Percentiles rank a stretch among this genome's conserved stretches.
Evolutionary conservation across 2,797 vertebrate genomes (phyloP).

Genomic region (Neopelma chrysocephalum): DNA sequence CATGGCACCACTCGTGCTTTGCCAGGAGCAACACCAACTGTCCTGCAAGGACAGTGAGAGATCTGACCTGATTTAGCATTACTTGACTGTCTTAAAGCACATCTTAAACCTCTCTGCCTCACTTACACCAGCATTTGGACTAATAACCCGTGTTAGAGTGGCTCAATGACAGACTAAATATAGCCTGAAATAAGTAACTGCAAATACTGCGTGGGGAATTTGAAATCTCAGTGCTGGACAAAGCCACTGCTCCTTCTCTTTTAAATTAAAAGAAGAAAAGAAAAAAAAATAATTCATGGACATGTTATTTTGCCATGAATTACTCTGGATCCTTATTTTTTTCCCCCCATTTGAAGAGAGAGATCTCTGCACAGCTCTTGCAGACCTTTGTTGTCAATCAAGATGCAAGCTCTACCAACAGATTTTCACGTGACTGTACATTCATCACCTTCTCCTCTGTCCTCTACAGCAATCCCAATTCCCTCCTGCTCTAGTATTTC

Average conservation of each 20-base stretch:
- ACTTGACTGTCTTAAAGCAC: background rate
- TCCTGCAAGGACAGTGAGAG: background rate
- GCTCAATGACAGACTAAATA: background rate
- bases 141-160: background rate
- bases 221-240: background rate
- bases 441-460: background rate
- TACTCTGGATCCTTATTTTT: background rate
- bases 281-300: background rate
- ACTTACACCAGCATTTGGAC: background rate
- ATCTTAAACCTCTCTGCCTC: background rate
- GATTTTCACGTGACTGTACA: rapidly evolving
- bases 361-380: background rate
- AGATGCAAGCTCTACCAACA: background rate
- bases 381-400: background rate
- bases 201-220: background rate
- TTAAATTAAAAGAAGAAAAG: background rate
- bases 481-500: background rate
- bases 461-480: background rate
- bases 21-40: background rate
- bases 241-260: background rate
- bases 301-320: background rate
- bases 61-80: background rate
- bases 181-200: background rate
- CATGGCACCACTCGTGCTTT: rapidly evolving
- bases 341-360: background rate